Evolutionary conservation across 2,113 vertebrate species (phyloP).

Genomic region (Zosterops japonicus): DNA sequence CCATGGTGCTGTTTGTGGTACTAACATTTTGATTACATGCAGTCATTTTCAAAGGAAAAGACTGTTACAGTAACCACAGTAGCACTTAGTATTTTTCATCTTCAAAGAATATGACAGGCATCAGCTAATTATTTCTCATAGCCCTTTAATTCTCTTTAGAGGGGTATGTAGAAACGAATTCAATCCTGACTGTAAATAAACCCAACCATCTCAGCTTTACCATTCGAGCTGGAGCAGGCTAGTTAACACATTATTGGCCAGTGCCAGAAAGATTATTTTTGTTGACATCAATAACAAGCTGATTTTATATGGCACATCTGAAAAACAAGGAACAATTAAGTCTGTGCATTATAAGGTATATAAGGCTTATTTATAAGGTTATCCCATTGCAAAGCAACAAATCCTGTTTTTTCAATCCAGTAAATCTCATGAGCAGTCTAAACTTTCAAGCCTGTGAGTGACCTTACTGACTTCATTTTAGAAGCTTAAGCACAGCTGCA

Average conservation of each 20-base stretch:
- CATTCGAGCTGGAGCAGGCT: background rate
- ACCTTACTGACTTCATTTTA: background rate
- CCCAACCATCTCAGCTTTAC: background rate
- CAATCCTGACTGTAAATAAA: background rate
- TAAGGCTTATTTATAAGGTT: background rate
- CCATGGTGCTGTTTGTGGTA: background rate
- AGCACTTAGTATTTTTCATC: background rate
- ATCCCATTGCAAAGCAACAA: background rate
- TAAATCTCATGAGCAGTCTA: background rate
- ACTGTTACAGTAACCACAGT: background rate
- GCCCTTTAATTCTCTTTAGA: background rate
- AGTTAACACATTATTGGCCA: background rate
- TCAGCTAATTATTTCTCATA: background rate
- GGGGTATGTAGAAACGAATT: background rate
- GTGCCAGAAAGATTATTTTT: background rate
- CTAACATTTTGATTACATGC: background rate
- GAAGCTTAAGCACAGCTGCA: background rate
- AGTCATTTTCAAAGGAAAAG: background rate
- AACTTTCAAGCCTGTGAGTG: background rate
- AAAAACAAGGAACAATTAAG: background rate
- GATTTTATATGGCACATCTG: background rate
- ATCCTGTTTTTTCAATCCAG: background rate
- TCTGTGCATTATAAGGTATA: background rate
- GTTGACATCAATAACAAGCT: background rate
- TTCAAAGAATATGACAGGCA: background rate